A percentile compares a stretch with the other conserved stretches of the same genome.
Evolutionary conservation across 2,113 vertebrate species (phyloP).

Genomic region (Xyrauchen texanus): DNA sequence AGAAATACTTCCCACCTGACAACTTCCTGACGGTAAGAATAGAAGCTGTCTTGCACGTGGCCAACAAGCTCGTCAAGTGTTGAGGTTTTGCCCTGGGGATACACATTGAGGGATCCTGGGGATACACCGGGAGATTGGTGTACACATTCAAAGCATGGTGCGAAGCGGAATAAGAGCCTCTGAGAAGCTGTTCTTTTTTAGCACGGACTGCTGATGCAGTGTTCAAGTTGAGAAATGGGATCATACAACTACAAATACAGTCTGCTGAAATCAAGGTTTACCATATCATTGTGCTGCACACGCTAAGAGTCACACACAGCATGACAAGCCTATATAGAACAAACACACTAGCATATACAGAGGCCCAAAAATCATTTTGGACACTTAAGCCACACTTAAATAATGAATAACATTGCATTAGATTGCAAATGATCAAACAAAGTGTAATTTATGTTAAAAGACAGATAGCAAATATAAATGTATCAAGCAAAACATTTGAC

Average conservation of each 20-base stretch:
- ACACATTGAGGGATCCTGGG: constrained; percentile 30
- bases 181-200: constrained; percentile 55
- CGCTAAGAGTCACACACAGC: constrained; percentile 66
- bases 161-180: constrained; percentile 51
- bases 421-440: neutral
- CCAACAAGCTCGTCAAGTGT: constrained; percentile 49
- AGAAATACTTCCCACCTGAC: constrained; percentile 59
- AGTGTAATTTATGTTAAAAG: constrained; percentile 50
- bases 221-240: neutral
- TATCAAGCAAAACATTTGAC: too few species aligned
- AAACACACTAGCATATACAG: too few species aligned
- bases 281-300: constrained; percentile 62
- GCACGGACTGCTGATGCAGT: neutral
- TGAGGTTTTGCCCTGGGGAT: constrained; percentile 47
- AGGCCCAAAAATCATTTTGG: too few species aligned
- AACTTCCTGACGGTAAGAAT: constrained; percentile 65
- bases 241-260: constrained; percentile 57
- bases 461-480: constrained; percentile 31
- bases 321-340: too few species aligned
- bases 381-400: too few species aligned
- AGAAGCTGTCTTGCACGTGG: constrained; percentile 50
- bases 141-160: neutral
- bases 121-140: constrained; percentile 11
- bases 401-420: too few species aligned
- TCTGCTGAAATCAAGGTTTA: constrained; percentile 64